A percentile compares a stretch with the other conserved stretches of the same genome.
phyloP scores from a whole-genome alignment of 2,113 vertebrate species.

The Vulpes lagopus region DNA sequence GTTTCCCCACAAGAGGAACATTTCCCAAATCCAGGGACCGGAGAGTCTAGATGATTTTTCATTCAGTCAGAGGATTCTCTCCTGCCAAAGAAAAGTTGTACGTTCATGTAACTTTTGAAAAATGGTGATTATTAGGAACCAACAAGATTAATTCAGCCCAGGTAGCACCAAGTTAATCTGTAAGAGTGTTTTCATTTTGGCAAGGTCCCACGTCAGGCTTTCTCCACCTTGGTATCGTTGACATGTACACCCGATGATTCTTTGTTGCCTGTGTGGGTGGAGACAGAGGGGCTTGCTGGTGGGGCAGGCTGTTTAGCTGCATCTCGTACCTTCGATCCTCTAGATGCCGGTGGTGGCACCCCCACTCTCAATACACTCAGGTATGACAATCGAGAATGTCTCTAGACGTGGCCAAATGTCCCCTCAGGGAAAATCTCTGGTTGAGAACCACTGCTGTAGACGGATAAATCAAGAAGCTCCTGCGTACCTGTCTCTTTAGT shows the following conservation, averaged over 20 bases:
- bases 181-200: background rate
- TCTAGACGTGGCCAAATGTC: background rate
- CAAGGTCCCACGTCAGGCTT: background rate
- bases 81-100: background rate
- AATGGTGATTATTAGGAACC: conserved; percentile 36
- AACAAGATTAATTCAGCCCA: conserved; percentile 29
- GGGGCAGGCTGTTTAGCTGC: background rate
- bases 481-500: background rate
- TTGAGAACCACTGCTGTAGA: background rate
- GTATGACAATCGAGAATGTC: background rate
- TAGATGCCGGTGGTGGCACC: background rate
- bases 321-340: background rate
- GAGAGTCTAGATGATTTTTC: background rate
- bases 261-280: background rate
- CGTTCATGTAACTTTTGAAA: background rate
- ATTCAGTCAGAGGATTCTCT: background rate
- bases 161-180: background rate
- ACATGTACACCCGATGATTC: background rate
- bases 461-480: background rate
- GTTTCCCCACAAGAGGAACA: background rate
- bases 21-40: background rate
- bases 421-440: background rate
- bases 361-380: background rate
- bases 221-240: background rate
- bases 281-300: background rate